Evolutionary conservation across 2,888 invertebrate species (phyloP), one percentile per base, ranked within the genome.

Genomic region (Apamea anceps): DNA sequence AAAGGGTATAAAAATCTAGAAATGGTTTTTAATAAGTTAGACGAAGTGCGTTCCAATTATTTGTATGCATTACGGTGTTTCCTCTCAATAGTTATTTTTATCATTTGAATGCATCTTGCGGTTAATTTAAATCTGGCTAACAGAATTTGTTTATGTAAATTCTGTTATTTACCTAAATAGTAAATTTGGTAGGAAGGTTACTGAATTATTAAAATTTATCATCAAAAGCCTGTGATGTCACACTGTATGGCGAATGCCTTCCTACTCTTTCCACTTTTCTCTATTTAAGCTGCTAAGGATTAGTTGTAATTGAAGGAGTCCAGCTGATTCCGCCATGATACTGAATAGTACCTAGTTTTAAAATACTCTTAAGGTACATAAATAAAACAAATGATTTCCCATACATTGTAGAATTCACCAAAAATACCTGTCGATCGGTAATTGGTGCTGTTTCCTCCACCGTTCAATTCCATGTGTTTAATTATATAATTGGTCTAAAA

Each of bases 401-500:
- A 51, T 60, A n/a, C 13, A 66, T 66, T 66, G 45, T 62, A 54
- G 37, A 76, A 72, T 70, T 70, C 68, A 66, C 57, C 21, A 76
- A 74, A 80, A 80, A 82, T 65, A 18, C 54, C 42, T 60, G 77
- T 87, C 74, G 80, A 79, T 79, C 42, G 32, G 74, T 87, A 87
- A 87, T 87, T 85, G 85, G 42, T 37, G 70, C 72, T 82, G 77
- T 80, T 87, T 80, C 85, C 85, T 79, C 67, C 66, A 78, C 21
- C 66, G 72, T 76, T 79, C 87, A 81, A 85, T 85, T 82, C 81
- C 87, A 86, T 84, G 78, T 84, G 85, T 82, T 86, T 67, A 86
- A 87, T 85, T 80, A 85, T 70, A 79, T 87, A 85, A 85, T 88
- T 88, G 85, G 72, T 77, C 80, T 80, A 67, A 81, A 89, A 87